Conservation (phyloP, 2,113 vertebrate genomes). For the Dicerorhinus sumatrensis region DNA sequence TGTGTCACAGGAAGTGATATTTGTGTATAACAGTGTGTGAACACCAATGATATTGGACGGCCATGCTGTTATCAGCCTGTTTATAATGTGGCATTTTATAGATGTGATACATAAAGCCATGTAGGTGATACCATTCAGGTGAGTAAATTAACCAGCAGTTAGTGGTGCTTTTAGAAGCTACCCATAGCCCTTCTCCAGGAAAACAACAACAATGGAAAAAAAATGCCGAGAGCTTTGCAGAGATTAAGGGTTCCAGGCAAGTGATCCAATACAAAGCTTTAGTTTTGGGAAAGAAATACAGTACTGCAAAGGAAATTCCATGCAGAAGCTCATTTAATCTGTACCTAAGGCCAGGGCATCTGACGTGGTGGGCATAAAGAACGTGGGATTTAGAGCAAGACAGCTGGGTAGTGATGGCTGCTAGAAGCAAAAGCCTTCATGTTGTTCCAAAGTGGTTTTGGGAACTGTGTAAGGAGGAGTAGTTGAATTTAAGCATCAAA, state of each 20-base stretch:
- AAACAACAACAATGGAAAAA: neutral
- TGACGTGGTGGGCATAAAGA: neutral
- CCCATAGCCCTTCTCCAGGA: neutral
- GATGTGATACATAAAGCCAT: neutral
- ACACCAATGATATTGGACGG: neutral
- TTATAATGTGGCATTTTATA: neutral
- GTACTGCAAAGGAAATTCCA: neutral
- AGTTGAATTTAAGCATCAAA: neutral
- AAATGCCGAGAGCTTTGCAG: neutral
- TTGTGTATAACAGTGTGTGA: neutral
- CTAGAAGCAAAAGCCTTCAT: neutral
- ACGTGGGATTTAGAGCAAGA: neutral
- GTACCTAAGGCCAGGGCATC: neutral
- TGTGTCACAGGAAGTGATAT: neutral
- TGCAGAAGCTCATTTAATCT: neutral
- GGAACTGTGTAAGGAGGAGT: neutral
- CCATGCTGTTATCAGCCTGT: neutral
- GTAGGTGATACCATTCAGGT: no score
- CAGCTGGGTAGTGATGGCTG: accelerated
- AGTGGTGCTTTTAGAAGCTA: neutral
- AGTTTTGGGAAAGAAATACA: neutral
- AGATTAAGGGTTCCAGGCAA: neutral
- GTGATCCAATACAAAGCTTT: neutral
- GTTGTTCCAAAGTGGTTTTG: neutral
- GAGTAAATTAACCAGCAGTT: neutral